Evolutionary conservation across 2,113 vertebrate genomes (phyloP), one percentile per base, ranked within the genome.

Genomic region (Anolis carolinensis): DNA sequence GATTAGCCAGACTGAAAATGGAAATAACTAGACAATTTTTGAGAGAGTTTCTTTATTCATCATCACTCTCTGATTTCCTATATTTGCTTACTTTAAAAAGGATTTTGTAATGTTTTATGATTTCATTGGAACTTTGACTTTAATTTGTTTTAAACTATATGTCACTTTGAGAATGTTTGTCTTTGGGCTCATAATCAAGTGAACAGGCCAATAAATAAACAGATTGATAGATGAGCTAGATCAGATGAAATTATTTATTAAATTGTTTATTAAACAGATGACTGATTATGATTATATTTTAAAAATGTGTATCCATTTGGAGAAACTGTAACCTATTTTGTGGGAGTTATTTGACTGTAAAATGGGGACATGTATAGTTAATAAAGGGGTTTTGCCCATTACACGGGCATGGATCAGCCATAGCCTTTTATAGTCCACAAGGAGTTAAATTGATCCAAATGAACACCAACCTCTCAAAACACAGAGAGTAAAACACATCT

Each of bases 401-500:
- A 0, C 76, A 59, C 16, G 8, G 36, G 52, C 59, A 74, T 81
- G 1, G 21, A 74, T 73, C 21, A 4, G 4, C 70, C 23, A 4
- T 5, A 85, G 72, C 68, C 79, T 68, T 52, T 27, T 63, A 83
- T 80, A 90, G 91, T 27, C 87, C 16, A 71, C 87, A 72, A 92
- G 36, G 94, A 91, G 94, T 95, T 95, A 95, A 95, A 30, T 82
- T 89, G 68, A 82, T 32, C 34, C 88, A 85, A 91, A 92, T 92
- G 93, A 92, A 83, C 63, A 92, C 81, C 85, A 89, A 67, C 85
- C 87, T 93, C 80, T 70, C 75, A 88, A 84, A 72, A n/a, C 89
- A 34, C 44, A 87, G 18, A 32, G 68, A 62, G n/a, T 63, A 89
- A 91, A 91, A 91, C 87, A 95, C 96, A 97, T 97, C 96, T 97